Evolutionary conservation across 2,888 invertebrate species (phyloP).

Genomic region (Odontothrips loti): DNA sequence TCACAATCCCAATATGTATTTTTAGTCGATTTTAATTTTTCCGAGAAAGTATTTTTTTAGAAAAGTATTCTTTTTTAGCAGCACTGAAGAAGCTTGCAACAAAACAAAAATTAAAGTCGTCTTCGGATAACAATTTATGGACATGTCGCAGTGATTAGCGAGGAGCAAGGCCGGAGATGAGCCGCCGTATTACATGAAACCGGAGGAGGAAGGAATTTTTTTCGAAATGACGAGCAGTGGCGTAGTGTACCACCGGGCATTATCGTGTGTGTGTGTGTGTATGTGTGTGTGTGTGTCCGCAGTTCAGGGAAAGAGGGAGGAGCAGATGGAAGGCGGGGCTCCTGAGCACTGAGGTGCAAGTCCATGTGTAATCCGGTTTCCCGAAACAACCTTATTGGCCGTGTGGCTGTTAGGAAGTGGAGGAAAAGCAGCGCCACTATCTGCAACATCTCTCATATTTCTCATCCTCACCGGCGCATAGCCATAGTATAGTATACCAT

Average conservation of each 20-base stretch:
- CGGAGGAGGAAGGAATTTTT: neutral
- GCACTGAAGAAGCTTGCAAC: too few species aligned
- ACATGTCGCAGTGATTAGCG: neutral
- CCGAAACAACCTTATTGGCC: slow-evolving; percentile 20
- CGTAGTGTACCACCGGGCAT: neutral
- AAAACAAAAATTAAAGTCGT: neutral
- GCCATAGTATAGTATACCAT: neutral
- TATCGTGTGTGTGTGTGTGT: too few species aligned
- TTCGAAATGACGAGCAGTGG: too few species aligned
- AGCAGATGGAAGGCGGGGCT: neutral
- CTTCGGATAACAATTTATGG: neutral
- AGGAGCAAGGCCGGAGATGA: neutral
- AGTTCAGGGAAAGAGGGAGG: neutral
- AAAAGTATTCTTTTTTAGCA: too few species aligned
- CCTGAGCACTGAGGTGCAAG: neutral
- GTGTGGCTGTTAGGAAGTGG: neutral
- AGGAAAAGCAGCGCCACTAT: neutral
- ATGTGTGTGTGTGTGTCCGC: neutral
- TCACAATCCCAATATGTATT: too few species aligned
- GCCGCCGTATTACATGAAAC: neutral
- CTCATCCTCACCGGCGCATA: neutral
- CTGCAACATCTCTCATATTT: slow-evolving; percentile 1
- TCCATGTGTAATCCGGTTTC: slow-evolving; percentile 22
- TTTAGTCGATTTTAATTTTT: too few species aligned
- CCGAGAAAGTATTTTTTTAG: too few species aligned